Evolutionary conservation across 1,140 invertebrate species (phyloP), one percentile per base, ranked within the genome.

Genomic region (Heliconius nattereri): DNA sequence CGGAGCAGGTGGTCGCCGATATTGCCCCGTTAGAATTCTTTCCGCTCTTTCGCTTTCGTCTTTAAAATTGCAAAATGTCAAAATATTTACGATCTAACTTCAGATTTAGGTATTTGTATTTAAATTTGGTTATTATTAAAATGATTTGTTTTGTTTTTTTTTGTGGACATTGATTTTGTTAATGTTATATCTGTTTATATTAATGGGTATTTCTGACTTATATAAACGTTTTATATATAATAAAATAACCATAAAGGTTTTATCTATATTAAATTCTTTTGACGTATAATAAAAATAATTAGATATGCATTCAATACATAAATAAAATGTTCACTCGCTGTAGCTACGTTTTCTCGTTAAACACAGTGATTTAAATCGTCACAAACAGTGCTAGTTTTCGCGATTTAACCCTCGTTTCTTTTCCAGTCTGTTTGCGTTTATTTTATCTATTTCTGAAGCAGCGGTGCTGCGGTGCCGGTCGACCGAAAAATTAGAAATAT

Each of bases 401-500:
- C 81, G 75, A 81, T 81, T 85, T 84, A 82, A 83, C 83, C 84
- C 84, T 85, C 84, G 85, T 85, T 87, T 86, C 82, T 87, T 91
- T 91, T 88, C 86, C 87, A 88, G 83, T 85, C 88, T 88, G 84
- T 90, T 90, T 89, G 85, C 87, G 84, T 85, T 86, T 84, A 85
- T 85, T 89, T 90, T 90, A 89, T 89, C 90, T 91, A 89, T 90
- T 87, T 87, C 85, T 85, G 85, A 85, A 86, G 82, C 83, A 79
- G 82, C 83, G 83, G 85, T 87, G 84, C 88, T 87, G 82, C 85
- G 85, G 80, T 79, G 85, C 86, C 87, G 86, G 85, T 90, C 90
- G 84, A 93, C 86, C 91, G 91, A 89, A 90, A 93, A 93, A 93
- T 93, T 91, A 91, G 89, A 93, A 92, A 93, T 88, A 92, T 92